Evolutionary conservation across 1,140 invertebrate species (phyloP).

Genomic region (Steinernema feltiae): DNA sequence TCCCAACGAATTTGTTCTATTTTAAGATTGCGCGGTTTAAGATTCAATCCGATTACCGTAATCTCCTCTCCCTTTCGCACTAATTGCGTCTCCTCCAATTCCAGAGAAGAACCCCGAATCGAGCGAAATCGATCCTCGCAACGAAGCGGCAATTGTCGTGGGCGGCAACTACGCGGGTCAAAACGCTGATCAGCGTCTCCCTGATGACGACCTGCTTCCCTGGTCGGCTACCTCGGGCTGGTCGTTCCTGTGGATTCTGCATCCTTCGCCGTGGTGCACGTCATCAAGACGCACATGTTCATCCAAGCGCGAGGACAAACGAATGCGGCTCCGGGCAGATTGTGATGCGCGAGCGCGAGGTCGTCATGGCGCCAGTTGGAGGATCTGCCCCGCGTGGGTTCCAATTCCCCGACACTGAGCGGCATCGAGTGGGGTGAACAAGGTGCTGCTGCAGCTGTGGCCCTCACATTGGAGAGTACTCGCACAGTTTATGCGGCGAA

Average conservation of each 20-base stretch:
- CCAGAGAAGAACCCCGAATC: neutral
- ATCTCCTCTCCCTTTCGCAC: too few species aligned
- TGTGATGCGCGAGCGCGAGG: slow-evolving; percentile 47
- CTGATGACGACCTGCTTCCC: slow-evolving; percentile 44
- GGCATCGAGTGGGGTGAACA: slow-evolving; percentile 57
- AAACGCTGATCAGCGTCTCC: slow-evolving; percentile 26
- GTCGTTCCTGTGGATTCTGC: slow-evolving; percentile 49
- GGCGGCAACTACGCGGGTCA: slow-evolving; percentile 38
- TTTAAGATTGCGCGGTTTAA: too few species aligned
- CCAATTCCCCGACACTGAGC: slow-evolving; percentile 56
- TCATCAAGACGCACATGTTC: slow-evolving; percentile 35
- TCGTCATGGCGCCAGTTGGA: slow-evolving; percentile 54
- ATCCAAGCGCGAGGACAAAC: slow-evolving; percentile 21
- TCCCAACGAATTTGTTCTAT: too few species aligned
- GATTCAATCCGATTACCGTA: too few species aligned
- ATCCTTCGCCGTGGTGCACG: slow-evolving; percentile 39
- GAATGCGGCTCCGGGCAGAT: slow-evolving; percentile 36
- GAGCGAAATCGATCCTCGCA: slow-evolving; percentile 15
- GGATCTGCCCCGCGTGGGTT: slow-evolving; percentile 54
- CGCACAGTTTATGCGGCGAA: slow-evolving; percentile 49
- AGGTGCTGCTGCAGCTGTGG: slow-evolving; percentile 56
- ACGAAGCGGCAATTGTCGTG: slow-evolving; percentile 32
- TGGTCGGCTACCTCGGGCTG: slow-evolving; percentile 41
- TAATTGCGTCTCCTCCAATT: neutral
- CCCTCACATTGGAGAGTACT: slow-evolving; percentile 54